Percentiles rank a stretch among this genome's conserved stretches.
phyloP scores from a whole-genome alignment of 2,797 vertebrate genomes.

The Cryptoblepharus egeriae region DNA sequence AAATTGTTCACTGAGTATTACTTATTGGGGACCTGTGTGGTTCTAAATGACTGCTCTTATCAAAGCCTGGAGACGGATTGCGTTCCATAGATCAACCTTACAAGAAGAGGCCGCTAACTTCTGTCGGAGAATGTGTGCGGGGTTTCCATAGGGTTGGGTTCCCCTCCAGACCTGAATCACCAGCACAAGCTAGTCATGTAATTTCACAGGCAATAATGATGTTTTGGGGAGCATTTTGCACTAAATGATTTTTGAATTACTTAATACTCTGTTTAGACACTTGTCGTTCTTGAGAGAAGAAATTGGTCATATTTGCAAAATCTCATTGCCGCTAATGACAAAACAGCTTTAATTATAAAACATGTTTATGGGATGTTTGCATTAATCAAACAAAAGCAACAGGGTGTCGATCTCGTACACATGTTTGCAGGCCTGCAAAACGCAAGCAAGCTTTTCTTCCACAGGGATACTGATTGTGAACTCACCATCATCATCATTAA shows the following conservation, averaged over 20 bases:
- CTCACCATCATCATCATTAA: background rate
- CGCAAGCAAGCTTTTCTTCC: slow-evolving; percentile 28
- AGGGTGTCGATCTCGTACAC: background rate
- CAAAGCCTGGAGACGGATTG: slow-evolving; percentile 69
- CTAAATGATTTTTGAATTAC: slow-evolving; percentile 61
- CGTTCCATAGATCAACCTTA: slow-evolving; percentile 60
- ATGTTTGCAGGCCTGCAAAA: background rate
- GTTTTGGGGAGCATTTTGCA: slow-evolving; percentile 54
- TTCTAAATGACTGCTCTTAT: slow-evolving; percentile 68
- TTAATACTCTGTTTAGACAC: slow-evolving; percentile 50
- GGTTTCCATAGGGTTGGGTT: rapidly evolving
- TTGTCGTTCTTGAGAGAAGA: slow-evolving; percentile 61
- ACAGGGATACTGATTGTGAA: slow-evolving; percentile 13
- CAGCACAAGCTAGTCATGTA: slow-evolving; percentile 48
- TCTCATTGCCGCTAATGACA: slow-evolving; percentile 52
- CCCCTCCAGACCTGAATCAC: slow-evolving; percentile 30
- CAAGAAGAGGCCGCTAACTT: slow-evolving; percentile 60
- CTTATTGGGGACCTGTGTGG: slow-evolving; percentile 59
- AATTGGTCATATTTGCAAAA: slow-evolving; percentile 53
- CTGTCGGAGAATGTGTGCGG: slow-evolving; percentile 22
- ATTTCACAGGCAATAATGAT: slow-evolving; percentile 62
- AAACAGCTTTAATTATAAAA: slow-evolving; percentile 61
- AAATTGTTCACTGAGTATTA: slow-evolving; percentile 68
- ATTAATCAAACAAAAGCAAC: slow-evolving; percentile 60
- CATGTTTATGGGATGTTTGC: slow-evolving; percentile 43